Conservation (phyloP, 2,113 vertebrate genomes). For the Neolamprologus falcicula region DNA sequence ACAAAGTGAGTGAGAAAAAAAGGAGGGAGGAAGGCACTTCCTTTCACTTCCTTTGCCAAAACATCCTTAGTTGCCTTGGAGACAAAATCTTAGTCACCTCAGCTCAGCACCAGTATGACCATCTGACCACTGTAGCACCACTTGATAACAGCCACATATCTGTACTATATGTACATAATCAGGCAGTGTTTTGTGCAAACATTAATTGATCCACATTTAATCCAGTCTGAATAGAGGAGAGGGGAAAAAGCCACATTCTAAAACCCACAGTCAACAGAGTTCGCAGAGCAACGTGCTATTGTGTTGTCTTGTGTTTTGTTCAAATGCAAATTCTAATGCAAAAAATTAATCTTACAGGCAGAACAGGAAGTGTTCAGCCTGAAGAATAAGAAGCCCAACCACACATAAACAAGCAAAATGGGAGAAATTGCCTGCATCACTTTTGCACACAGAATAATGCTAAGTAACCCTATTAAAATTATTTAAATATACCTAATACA, state of each 20-base stretch:
- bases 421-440: background rate
- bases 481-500: conserved; percentile 5
- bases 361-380: background rate
- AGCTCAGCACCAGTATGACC: background rate
- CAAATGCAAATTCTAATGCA: background rate
- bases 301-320: background rate
- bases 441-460: background rate
- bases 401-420: background rate
- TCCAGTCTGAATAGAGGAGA: background rate
- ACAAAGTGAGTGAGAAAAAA: background rate
- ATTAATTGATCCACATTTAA: background rate
- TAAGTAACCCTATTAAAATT: conserved; percentile 17
- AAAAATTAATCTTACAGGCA: background rate
- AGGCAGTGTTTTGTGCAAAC: background rate
- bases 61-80: background rate
- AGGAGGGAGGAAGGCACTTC: background rate
- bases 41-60: background rate
- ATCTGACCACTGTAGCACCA: background rate
- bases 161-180: background rate
- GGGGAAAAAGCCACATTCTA: background rate
- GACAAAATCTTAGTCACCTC: background rate
- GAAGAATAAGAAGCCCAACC: background rate
- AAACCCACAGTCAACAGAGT: background rate
- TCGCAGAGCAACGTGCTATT: background rate
- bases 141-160: background rate